Conservation (phyloP, 2,888 invertebrate genomes). For the Aquatica leii region DNA sequence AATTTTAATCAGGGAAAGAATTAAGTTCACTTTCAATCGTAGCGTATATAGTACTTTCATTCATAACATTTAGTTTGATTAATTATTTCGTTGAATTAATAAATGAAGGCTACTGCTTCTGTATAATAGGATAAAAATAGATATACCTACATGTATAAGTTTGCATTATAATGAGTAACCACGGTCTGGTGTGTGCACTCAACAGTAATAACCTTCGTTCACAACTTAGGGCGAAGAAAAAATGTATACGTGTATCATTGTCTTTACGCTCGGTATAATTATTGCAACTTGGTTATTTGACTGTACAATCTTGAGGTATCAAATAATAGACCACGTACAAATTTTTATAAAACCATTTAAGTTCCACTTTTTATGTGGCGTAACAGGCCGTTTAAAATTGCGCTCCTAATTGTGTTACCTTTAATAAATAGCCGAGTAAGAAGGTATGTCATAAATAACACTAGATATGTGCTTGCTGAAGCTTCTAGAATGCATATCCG, state of each 20-base stretch:
- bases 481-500: slow-evolving; percentile 54
- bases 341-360: neutral
- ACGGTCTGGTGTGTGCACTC: slow-evolving; percentile 44
- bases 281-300: neutral
- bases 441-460: slow-evolving; percentile 25
- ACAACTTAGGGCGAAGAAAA: slow-evolving; percentile 43
- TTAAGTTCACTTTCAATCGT: no score
- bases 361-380: slow-evolving; percentile 14
- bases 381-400: slow-evolving; percentile 15
- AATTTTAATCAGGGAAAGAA: no score
- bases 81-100: slow-evolving; percentile 14
- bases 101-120: slow-evolving; percentile 27
- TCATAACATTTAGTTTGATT: slow-evolving; percentile 6
- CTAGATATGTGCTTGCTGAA: slow-evolving; percentile 30
- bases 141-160: slow-evolving; percentile 32
- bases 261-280: no score
- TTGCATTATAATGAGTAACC: slow-evolving; percentile 41
- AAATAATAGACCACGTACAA: neutral
- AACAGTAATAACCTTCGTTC: slow-evolving; percentile 48
- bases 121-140: slow-evolving; percentile 30
- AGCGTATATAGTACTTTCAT: neutral
- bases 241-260: neutral
- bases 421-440: slow-evolving; percentile 24
- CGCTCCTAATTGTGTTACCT: slow-evolving; percentile 17
- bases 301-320: neutral